A percentile compares a stretch with the other conserved stretches of the same genome.
Conservation (phyloP, 2,888 invertebrate genomes). For the Alsophila aescularia region DNA sequence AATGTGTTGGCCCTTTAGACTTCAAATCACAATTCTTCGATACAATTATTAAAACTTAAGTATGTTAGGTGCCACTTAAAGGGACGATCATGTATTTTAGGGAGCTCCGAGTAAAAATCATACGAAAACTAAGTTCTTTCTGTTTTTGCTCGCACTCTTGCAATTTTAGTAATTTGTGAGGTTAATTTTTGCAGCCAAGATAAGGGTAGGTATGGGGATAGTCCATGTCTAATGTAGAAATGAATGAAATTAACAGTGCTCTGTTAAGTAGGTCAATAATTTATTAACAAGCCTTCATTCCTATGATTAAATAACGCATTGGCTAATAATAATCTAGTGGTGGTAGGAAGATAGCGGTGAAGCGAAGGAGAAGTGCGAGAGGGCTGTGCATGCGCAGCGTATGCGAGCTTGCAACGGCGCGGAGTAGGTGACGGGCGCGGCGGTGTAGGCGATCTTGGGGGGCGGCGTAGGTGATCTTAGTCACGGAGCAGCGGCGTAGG, state of each 20-base stretch:
- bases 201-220: no score
- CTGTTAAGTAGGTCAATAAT: conserved; percentile 35
- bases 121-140: no score
- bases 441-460: conserved; percentile 48
- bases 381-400: conserved; percentile 44
- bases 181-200: no score
- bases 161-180: no score
- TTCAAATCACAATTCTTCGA: no score
- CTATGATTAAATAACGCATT: conserved; percentile 56
- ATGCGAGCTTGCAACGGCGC: conserved; percentile 38
- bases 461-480: conserved; percentile 22
- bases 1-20: no score
- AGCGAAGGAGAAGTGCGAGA: conserved; percentile 64
- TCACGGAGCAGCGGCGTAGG: conserved; percentile 47
- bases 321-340: conserved; percentile 55
- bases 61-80: no score
- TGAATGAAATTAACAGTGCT: neutral
- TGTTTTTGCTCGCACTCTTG: no score
- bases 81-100: no score
- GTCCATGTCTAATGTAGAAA: no score
- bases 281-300: conserved; percentile 34
- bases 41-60: no score
- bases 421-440: conserved; percentile 44
- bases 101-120: no score
- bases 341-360: conserved; percentile 73